Base-by-base conservation (phyloP, 2,888 invertebrate species). In the Parnassius smintheus region DNA sequence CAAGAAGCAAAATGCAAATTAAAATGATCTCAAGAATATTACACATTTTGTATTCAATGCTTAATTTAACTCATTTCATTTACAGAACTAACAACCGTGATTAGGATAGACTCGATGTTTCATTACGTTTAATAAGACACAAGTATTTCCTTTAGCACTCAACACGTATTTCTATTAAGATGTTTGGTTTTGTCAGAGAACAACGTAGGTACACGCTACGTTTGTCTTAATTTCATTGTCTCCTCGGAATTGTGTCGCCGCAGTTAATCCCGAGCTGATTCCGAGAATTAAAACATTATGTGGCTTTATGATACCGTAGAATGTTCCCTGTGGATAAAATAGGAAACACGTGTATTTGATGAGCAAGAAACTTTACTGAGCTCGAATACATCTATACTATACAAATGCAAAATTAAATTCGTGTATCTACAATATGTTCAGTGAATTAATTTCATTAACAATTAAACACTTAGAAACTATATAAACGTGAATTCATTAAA, bases 161-260 rank as follows among this genome's bases (percentile, higher is more conserved):
- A 2, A 49, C 22, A 41, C 42, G 58, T 56, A 45, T 53, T 25
- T 18, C 52, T 22, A 44, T 59, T 53, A 46, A 53, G n/a, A 50
- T 55, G 50, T 51, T 42, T 50, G 50, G 13, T 22, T 45, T 53
- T n/a, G 52, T 55, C 41, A 49, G 25, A 41, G 49, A 50, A 58
- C 11, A 49, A 49, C 49, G 48, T 25, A 25, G 25, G 25, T 13
- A 22, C n/a, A n/a, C n/a, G 42, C 18, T n/a, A 12, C 50, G n/a
- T 50, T 51, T 58, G 50, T 50, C 58, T 50, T 51, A 18, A 58
- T 51, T 58, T 41, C 42, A 44, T 25, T 13, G 58, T 51, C 58
- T 42, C 44, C 22, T 11, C 4, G 22, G 58, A 58, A 50, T 51
- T 49, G 58, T 58, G 58, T 58, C 50, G 22, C 41, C 58, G 50